Base-by-base conservation (phyloP, 2,797 vertebrate species). In the Melanotaenia maccullochi region DNA sequence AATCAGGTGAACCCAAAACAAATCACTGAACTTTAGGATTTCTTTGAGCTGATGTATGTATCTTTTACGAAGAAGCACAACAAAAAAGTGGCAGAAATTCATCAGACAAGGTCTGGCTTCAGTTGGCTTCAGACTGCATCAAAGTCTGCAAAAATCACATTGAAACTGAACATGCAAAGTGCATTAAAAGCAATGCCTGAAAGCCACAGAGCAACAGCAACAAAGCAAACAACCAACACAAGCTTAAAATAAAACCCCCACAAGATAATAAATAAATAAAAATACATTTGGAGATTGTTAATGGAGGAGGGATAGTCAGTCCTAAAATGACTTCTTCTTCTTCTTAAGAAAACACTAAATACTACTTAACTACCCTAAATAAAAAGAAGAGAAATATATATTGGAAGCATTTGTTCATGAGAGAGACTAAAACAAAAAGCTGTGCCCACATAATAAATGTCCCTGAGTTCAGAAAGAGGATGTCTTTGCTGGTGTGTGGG, bases 401-500 rank as follows among this genome's bases (percentile, higher is more conserved):
- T 64, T 56, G 55, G 56, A 3, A 74, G 55, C 24, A 30, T 60
- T 22, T 73, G 54, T 42, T 56, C 54, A 44, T 30, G 60, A 49
- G 65, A 58, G 76, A 71, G 51, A 9, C 18, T 33, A 22, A 55
- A 35, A 63, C 49, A 60, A 14, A 49, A 35, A 51, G 16, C 25
- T 28, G 49, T 58, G 30, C 60, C 60, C 42, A 73, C 66, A 68
- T 9, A 33, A 52, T 57, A 68, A 68, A 79, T 62, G 68, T 42
- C 54, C 9, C 38, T 73, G 75, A 32, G 49, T 68, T 76, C 70
- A 86, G 73, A 80, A 78, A 81, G 62, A 75, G 81, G 71, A 63
- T 81, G 84, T 85, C 83, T 85, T 71, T 49, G 47, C 63, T 60
- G 54, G 59, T 78, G 68, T 85, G 84, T 77, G 76, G 71, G 76